These are phyloP conservation scores for Aphidius gifuensis DNA, from an alignment of 1,140 invertebrate species.

Conservation along the genomic window DNA sequence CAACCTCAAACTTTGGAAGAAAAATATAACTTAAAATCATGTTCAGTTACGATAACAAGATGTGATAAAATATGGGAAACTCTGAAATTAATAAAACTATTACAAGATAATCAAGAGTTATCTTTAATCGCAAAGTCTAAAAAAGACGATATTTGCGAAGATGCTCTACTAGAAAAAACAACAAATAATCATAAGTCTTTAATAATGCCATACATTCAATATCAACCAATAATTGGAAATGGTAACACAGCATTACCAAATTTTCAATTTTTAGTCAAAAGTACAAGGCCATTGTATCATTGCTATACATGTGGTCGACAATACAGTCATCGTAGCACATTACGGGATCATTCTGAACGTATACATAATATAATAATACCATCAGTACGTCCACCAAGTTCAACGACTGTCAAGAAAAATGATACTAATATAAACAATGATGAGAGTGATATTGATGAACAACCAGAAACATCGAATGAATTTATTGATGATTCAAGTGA, in stretches of 20 bases:
- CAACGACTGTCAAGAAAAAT: not conserved
- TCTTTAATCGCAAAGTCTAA: not conserved
- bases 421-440: not conserved
- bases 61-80: conserved; percentile 25
- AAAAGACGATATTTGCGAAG: not conserved
- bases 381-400: not conserved
- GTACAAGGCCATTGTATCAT: conserved; percentile 34
- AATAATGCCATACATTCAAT: conserved; percentile 25
- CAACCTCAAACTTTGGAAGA: conserved; percentile 6
- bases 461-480: not conserved
- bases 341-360: conserved; percentile 37
- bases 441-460: not conserved
- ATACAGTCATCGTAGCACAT: conserved; percentile 32
- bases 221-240: conserved; percentile 31
- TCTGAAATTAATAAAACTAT: conserved; percentile 16
- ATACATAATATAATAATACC: conserved; percentile 39
- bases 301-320: conserved; percentile 42
- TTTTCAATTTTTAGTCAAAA: conserved; percentile 41
- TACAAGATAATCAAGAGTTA: conserved; percentile 12
- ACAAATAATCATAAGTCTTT: conserved; percentile 4
- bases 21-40: conserved; percentile 4
- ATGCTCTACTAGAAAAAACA: not conserved
- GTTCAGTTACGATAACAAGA: conserved; percentile 13
- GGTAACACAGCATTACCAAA: conserved; percentile 32
- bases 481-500: not conserved